Percentiles rank a stretch among this genome's conserved stretches.
Conservation (phyloP, 2,797 vertebrate genomes). For the Vespertilio murinus region DNA sequence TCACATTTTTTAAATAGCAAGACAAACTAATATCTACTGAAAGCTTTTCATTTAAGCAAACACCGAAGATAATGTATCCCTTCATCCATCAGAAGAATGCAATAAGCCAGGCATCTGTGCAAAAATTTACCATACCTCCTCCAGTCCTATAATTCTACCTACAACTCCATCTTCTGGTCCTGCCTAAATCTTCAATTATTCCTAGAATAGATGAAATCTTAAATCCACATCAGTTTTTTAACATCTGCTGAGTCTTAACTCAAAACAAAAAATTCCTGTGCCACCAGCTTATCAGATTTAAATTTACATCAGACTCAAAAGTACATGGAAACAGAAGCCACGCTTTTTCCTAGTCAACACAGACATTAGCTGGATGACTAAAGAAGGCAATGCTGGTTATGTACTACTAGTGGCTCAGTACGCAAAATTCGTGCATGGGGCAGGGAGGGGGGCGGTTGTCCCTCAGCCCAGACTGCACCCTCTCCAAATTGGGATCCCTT, state of each 20-base stretch:
- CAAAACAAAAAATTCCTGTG: slow-evolving; percentile 41
- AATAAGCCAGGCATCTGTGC: slow-evolving; percentile 26
- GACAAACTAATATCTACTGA: slow-evolving; percentile 33
- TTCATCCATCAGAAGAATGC: slow-evolving; percentile 18
- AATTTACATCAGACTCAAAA: slow-evolving; percentile 48
- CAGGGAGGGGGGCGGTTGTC: no score
- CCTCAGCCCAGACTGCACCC: no score
- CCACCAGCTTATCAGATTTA: slow-evolving; percentile 38
- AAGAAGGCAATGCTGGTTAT: not conserved
- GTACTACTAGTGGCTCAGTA: not conserved
- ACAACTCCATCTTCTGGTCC: not conserved
- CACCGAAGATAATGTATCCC: slow-evolving; percentile 39
- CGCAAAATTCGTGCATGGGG: no score
- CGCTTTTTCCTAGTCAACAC: not conserved
- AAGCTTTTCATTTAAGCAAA: slow-evolving; percentile 42
- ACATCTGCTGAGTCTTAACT: slow-evolving; percentile 59
- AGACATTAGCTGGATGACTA: not conserved
- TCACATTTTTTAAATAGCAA: slow-evolving; percentile 1
- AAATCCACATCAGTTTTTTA: slow-evolving; percentile 62
- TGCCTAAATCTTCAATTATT: slow-evolving; percentile 55
- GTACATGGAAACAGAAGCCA: not conserved
- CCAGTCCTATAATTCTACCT: slow-evolving; percentile 15
- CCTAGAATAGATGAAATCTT: slow-evolving; percentile 50
- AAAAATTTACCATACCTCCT: slow-evolving; percentile 1
- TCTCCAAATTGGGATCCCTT: no score